phyloP scores from a whole-genome alignment of 2,113 vertebrate species.

The Malurus alboscapulatus region DNA sequence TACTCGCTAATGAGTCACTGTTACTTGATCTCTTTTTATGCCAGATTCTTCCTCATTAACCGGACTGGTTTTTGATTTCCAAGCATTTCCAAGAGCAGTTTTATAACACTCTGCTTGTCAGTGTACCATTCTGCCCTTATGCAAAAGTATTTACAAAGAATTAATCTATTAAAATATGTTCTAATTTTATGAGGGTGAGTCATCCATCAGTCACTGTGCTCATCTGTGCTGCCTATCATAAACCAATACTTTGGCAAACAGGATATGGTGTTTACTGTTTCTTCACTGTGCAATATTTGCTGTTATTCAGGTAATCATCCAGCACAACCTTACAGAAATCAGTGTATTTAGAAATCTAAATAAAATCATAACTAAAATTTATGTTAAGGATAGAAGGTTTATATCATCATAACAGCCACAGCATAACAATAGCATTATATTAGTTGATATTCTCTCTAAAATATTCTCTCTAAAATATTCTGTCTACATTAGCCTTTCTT shows the following conservation, averaged over 20 bases:
- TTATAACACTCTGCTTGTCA: rapidly evolving
- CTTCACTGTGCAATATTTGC: neutral
- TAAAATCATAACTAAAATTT: neutral
- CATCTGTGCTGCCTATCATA: neutral
- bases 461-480: neutral
- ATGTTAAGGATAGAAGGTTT: neutral
- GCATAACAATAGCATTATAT: neutral
- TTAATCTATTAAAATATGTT: neutral
- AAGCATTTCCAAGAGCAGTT: neutral
- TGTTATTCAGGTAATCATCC: neutral
- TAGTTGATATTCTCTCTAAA: neutral
- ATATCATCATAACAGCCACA: neutral
- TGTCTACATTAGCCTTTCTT: neutral
- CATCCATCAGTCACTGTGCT: neutral
- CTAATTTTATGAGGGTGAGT: neutral
- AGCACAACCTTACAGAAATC: neutral
- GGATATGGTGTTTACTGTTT: neutral
- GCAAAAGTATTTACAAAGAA: neutral
- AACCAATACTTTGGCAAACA: neutral
- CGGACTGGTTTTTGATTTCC: neutral
- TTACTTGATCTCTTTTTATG: neutral
- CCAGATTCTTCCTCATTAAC: neutral
- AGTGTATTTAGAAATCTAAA: neutral
- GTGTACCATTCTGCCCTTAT: neutral
- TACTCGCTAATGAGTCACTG: neutral